Conservation (phyloP, 2,797 vertebrate genomes). For the Sphenodon punctatus region DNA sequence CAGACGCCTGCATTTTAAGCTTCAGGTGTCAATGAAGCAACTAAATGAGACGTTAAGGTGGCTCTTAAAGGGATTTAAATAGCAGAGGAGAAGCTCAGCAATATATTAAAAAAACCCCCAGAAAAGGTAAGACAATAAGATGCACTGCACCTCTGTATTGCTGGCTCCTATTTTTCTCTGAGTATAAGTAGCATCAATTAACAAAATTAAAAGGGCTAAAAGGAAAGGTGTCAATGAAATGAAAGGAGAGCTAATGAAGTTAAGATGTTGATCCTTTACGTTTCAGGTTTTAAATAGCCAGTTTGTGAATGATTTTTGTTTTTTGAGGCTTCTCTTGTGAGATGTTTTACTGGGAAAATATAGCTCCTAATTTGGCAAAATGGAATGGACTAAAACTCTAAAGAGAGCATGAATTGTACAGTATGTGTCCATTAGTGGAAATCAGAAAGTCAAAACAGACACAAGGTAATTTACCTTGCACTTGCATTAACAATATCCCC, state of each 20-base stretch:
- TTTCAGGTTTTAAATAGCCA: neutral
- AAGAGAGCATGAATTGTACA: neutral
- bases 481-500: constrained; percentile 21
- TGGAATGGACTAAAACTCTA: neutral
- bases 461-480: constrained; percentile 15
- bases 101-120: neutral
- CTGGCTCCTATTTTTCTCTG: neutral
- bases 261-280: neutral
- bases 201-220: neutral
- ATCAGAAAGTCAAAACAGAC: constrained; percentile 40
- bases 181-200: neutral
- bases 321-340: neutral
- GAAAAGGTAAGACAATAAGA: neutral
- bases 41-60: neutral
- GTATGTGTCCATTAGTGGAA: constrained; percentile 25
- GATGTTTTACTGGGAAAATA: constrained; percentile 13
- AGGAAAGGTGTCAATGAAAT: neutral
- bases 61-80: neutral
- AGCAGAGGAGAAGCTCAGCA: neutral
- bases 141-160: neutral
- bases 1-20: rapidly evolving
- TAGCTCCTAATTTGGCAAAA: constrained; percentile 20
- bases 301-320: constrained; percentile 3
- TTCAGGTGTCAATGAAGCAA: neutral
- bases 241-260: neutral